Evolutionary conservation across 1,140 invertebrate genomes (phyloP).

Genomic region (Brevipalpus yothersi): DNA sequence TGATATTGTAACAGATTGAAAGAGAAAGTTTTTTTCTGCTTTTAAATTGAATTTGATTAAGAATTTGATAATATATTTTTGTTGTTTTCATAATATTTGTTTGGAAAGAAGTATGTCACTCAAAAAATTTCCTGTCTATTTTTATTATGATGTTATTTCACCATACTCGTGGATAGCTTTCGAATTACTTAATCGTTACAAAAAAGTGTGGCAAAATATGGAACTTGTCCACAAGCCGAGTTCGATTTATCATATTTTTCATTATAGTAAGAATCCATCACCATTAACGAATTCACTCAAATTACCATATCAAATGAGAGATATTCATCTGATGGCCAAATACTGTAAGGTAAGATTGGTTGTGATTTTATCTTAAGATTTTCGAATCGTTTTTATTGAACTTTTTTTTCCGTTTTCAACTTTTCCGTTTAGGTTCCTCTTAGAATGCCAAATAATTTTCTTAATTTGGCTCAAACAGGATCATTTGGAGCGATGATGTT

Average conservation of each 20-base stretch:
- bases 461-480: constrained; percentile 16
- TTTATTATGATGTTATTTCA: constrained; percentile 25
- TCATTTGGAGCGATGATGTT: constrained; percentile 19
- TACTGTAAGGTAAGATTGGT: neutral
- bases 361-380: too few relatives aligned
- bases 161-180: constrained; percentile 25
- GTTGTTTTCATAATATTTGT: too few relatives aligned
- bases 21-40: too few relatives aligned
- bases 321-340: constrained; percentile 14
- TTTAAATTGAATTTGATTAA: too few relatives aligned
- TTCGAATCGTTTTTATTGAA: too few relatives aligned
- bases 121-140: constrained; percentile 14
- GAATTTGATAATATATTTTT: too few relatives aligned
- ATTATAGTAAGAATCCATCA: constrained; percentile 6
- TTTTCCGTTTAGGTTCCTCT: constrained; percentile 20
- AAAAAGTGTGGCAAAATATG: constrained; percentile 20
- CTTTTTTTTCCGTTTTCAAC: neutral
- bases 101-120: neutral
- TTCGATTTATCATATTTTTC: constrained; percentile 19
- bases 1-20: too few relatives aligned
- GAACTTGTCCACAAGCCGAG: constrained; percentile 21
- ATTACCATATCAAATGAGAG: constrained; percentile 19
- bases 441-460: constrained; percentile 16
- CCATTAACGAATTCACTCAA: constrained; percentile 14
- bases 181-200: constrained; percentile 20